phyloP scores from a whole-genome alignment of 2,888 invertebrate genomes.

The Agapostemon virescens region DNA sequence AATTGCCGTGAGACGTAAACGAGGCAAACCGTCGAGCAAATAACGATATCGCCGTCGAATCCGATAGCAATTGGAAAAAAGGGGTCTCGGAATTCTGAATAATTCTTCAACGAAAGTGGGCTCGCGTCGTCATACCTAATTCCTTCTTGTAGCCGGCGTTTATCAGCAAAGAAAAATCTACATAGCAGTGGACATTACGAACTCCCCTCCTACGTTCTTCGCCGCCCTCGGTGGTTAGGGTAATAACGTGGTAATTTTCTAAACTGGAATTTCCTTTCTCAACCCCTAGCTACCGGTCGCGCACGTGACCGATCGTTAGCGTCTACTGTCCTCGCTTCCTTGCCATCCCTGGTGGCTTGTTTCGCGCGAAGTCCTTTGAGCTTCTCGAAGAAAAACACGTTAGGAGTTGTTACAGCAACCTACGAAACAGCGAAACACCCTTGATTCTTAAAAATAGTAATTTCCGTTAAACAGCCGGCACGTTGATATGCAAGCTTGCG shows the following conservation, averaged over 20 bases:
- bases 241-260: constrained; percentile 78
- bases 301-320: constrained; percentile 74
- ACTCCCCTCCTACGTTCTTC: constrained; percentile 26
- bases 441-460: neutral
- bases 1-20: constrained; percentile 47
- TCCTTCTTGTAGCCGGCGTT: constrained; percentile 63
- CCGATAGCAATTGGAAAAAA: constrained; percentile 60
- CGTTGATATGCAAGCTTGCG: neutral
- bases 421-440: neutral
- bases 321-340: constrained; percentile 61
- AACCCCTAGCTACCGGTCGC: constrained; percentile 66
- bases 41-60: constrained; percentile 66
- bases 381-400: neutral
- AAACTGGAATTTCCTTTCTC: constrained; percentile 77
- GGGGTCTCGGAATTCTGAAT: constrained; percentile 61
- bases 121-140: constrained; percentile 55
- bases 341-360: constrained; percentile 39
- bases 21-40: constrained; percentile 54
- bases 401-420: neutral
- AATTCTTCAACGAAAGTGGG: constrained; percentile 54
- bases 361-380: constrained; percentile 36
- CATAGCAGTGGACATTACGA: constrained; percentile 62
- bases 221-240: constrained; percentile 49
- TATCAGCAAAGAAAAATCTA: constrained; percentile 61
- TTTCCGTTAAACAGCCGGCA: neutral